Conservation (phyloP, 2,888 invertebrate genomes). For the Melikaiella ostensackeni region DNA sequence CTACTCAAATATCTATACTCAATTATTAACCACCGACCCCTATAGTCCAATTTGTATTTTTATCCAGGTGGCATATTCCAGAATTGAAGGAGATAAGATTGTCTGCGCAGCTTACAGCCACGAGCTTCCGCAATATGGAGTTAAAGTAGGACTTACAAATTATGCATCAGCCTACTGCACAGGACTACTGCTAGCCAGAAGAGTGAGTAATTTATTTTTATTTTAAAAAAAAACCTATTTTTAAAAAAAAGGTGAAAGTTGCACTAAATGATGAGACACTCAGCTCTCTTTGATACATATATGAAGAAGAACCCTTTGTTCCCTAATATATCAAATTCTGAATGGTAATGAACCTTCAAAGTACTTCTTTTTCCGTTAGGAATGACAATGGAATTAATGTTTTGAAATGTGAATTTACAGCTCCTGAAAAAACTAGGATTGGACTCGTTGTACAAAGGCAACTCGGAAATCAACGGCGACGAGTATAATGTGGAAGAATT, state of each 20-base stretch:
- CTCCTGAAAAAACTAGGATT: slow-evolving; percentile 94
- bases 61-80: slow-evolving; percentile 92
- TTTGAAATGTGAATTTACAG: slow-evolving; percentile 76
- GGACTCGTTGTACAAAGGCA: slow-evolving; percentile 93
- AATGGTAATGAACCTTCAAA: slow-evolving; percentile 40
- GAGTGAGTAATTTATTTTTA: slow-evolving; percentile 77
- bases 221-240: not conserved
- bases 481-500: slow-evolving; percentile 97
- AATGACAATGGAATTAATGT: slow-evolving; percentile 13
- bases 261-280: slow-evolving; percentile 71
- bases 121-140: slow-evolving; percentile 96
- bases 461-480: slow-evolving; percentile 94
- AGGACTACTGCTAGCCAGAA: slow-evolving; percentile 95
- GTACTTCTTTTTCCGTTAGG: slow-evolving; percentile 31
- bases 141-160: slow-evolving; percentile 99
- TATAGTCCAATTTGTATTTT: slow-evolving; percentile 14
- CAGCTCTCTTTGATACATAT: slow-evolving; percentile 75
- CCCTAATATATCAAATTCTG: slow-evolving; percentile 61
- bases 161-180: slow-evolving; percentile 99
- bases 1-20: not conserved
- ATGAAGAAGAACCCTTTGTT: slow-evolving; percentile 74
- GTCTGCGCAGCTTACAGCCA: slow-evolving; percentile 98
- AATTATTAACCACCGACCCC: not conserved
- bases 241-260: slow-evolving; percentile 17
- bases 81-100: slow-evolving; percentile 98